Evolutionary conservation across 2,888 invertebrate species (phyloP), one percentile per base, ranked within the genome.

Genomic region (Diploptera punctata): DNA sequence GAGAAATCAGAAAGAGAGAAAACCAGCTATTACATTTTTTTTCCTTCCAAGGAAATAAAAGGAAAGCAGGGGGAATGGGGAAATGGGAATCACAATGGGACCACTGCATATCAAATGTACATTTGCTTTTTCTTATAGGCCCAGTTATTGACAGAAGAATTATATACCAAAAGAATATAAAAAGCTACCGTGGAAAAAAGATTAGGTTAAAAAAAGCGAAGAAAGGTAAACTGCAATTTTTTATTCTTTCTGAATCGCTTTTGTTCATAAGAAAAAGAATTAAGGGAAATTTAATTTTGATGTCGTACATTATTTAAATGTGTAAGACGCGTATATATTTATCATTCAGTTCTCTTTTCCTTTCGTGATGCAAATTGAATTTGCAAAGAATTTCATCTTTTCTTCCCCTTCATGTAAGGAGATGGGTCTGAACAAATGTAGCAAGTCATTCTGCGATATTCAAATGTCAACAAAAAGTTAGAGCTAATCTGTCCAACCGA

Each of bases 261-360:
- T 47, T n/a, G n/a, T 33, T 33, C 24, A 52, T 38, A 62, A 49
- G 26, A 21, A 44, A 52, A 60, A 44, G 29, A 74, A 74, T 69
- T 74, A 74, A 68, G 70, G 71, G 57, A 57, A 70, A 71, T 73
- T 71, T 68, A 68, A 71, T 74, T 75, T 75, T 61, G 68, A 70
- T 73, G 69, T 72, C 60, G 21, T 75, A 52, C 70, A 75, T 74
- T 73, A 75, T 75, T 75, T 73, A 75, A 71, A 72, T 67, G 67
- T 26, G 16, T 31, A 26, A 57, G 49, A 60, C 31, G 38, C n/a
- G n/a, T 31, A 18, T 60, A 18, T 70, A 44, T 71, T 70, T 70
- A 65, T 67, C 67, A 29, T 62, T 67, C 60, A 49, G 43, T 43
- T 38, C 19, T 4, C 33, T 38, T 43, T 43, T 24, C 21, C 38